Evolutionary conservation across 2,113 vertebrate species (phyloP).

Genomic region (Oreochromis niloticus): DNA sequence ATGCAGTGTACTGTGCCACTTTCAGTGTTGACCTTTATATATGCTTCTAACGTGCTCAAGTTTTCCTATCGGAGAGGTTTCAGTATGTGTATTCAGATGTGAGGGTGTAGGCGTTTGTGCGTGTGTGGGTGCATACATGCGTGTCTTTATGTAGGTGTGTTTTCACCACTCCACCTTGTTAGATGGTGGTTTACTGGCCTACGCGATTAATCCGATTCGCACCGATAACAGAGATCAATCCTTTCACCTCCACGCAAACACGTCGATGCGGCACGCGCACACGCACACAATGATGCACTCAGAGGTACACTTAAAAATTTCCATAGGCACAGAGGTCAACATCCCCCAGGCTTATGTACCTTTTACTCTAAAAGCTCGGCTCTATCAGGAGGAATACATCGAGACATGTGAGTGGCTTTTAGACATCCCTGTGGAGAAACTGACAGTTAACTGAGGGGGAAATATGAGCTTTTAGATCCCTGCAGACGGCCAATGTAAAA

Average conservation of each 20-base stretch:
- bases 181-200: not conserved
- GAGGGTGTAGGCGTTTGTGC: not conserved
- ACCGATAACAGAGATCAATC: constrained; percentile 40
- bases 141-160: not conserved
- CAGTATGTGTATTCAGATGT: not conserved
- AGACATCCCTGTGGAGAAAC: constrained; percentile 51
- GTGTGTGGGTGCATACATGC: not conserved
- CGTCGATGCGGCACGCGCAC: not conserved
- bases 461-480: constrained; percentile 30
- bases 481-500: not conserved
- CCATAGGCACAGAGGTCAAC: constrained; percentile 48
- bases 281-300: constrained; percentile 9
- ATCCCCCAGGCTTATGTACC: constrained; percentile 41
- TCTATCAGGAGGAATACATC: constrained; percentile 32
- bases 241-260: not conserved
- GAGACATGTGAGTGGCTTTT: constrained; percentile 62
- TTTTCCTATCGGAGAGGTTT: not conserved
- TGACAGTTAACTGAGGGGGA: constrained; percentile 41
- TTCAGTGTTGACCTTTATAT: constrained; percentile 16
- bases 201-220: constrained; percentile 34
- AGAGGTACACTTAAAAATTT: constrained; percentile 30
- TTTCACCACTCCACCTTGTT: constrained; percentile 1
- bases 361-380: constrained; percentile 63
- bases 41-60: not conserved
- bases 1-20: not conserved